A percentile compares a stretch with the other conserved stretches of the same genome.
Conservation (phyloP, 2,888 invertebrate species). For the Nomada goodeniana region DNA sequence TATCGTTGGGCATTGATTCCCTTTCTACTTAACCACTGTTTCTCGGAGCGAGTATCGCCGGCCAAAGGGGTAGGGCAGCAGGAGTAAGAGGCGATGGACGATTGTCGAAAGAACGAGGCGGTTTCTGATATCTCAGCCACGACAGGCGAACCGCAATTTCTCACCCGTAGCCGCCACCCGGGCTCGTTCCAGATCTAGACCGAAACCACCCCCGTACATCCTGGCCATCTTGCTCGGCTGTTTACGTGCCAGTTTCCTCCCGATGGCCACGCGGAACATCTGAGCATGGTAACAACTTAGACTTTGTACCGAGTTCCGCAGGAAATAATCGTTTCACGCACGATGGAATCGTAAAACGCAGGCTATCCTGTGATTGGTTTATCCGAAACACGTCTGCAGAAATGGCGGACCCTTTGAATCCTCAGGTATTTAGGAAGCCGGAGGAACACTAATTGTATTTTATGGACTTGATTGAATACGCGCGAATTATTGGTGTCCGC, state of each 20-base stretch:
- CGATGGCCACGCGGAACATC: neutral
- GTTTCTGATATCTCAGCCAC: slow-evolving; percentile 46
- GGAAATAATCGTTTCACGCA: slow-evolving; percentile 10
- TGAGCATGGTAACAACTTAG: neutral
- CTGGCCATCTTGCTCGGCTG: slow-evolving; percentile 11
- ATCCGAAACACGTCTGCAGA: neutral
- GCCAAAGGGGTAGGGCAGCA: neutral
- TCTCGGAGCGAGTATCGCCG: slow-evolving; percentile 1
- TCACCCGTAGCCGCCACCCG: slow-evolving; percentile 45
- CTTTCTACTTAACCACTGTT: slow-evolving; percentile 42
- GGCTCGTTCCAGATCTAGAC: neutral
- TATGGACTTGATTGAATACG: too few species aligned
- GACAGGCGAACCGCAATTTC: slow-evolving; percentile 57
- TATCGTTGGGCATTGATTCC: slow-evolving; percentile 66
- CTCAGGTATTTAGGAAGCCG: too few species aligned
- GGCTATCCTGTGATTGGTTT: neutral
- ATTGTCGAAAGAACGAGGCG: slow-evolving; percentile 39
- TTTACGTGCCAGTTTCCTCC: slow-evolving; percentile 7
- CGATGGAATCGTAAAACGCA: slow-evolving; percentile 22
- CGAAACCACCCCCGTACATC: slow-evolving; percentile 16
- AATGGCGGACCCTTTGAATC: too few species aligned
- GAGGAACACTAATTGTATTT: too few species aligned
- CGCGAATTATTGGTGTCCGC: too few species aligned
- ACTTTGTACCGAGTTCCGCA: neutral
- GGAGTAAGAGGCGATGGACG: slow-evolving; percentile 6